Base-by-base conservation (phyloP, 2,888 invertebrate genomes). In the Vanessa cardui region DNA sequence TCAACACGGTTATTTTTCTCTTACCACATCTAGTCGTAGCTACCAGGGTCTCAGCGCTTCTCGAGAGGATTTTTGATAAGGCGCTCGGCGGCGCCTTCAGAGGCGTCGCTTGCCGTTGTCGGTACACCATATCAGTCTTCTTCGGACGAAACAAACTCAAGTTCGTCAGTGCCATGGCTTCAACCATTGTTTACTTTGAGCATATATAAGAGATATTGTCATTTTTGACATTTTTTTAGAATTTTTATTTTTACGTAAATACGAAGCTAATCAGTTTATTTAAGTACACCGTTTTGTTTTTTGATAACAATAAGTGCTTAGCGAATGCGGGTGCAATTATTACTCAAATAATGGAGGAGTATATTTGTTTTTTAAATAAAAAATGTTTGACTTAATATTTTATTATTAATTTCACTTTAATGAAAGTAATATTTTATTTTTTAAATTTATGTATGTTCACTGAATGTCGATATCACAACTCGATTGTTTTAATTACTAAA, bases 1-100 rank as follows among this genome's bases (percentile, higher is more conserved):
- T 26, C 5, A 26, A 26, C 26, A 2, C 26, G 5, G 26, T 26
- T 26, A 26, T 26, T 26, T 5, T 26, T 26, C 5, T 52, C 83
- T 81, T 80, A 88, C 87, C 88, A 72, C 73, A 74, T 77, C 84
- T 87, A 6, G 83, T 80, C 49, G 83, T 83, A 8, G 85, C 88
- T 16, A 83, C 83, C 21, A 93, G 78, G 6, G 88, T 86, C 72
- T 93, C 93, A 63, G 93, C 93, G 45, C 92, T 91, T 69, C 83
- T 89, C 2, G 92, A 92, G 16, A 92, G 82, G 69, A 75, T 86
- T 69, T 88, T 85, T 0, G 89, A 87, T 6, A 91, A 73, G 4
- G 88, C 84, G 0, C 86, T 80, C 0, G 91, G 91, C 1, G 88
- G 84, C 0, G 91, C 92, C 78, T 80, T 84, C 87, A 92, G 87